Percentiles rank a stretch among this genome's conserved stretches.
Evolutionary conservation across 2,888 invertebrate genomes (phyloP).

Genomic region (Meloe dianella): DNA sequence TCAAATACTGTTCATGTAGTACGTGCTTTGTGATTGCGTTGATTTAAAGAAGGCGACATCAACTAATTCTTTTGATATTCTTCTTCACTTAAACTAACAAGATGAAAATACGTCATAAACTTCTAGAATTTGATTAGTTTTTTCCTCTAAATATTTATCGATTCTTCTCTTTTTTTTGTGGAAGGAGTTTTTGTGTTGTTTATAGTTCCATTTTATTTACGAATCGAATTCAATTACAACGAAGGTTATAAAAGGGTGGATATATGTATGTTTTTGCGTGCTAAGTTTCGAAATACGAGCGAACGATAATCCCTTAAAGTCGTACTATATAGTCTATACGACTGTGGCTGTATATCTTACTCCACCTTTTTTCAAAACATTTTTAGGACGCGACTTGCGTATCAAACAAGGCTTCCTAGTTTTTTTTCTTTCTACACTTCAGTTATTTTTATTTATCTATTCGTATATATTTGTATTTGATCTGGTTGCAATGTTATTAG

Average conservation of each 20-base stretch:
- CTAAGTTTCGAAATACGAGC: constrained; percentile 9
- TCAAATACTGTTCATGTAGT: constrained; percentile 28
- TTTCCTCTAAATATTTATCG: neutral
- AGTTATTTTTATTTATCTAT: neutral
- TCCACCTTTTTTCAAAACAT: constrained; percentile 17
- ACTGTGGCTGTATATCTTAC: constrained; percentile 14
- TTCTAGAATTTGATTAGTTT: neutral
- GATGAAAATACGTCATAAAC: neutral
- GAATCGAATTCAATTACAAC: constrained; percentile 17
- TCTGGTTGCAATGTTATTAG: constrained; percentile 19
- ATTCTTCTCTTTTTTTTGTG: neutral
- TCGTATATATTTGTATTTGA: neutral
- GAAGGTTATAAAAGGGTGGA: constrained; percentile 11
- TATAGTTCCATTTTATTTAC: constrained; percentile 12
- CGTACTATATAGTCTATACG: constrained; percentile 13
- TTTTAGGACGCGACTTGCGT: constrained; percentile 20
- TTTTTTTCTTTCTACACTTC: neutral
- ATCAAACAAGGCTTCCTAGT: neutral
- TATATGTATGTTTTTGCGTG: constrained; percentile 13
- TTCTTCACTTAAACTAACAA: neutral
- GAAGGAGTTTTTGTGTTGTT: neutral
- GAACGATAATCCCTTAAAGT: constrained; percentile 21
- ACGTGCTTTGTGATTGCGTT: constrained; percentile 32
- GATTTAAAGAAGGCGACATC: constrained; percentile 22
- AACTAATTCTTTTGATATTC: constrained; percentile 1